phyloP scores from a whole-genome alignment of 2,888 invertebrate genomes.

The Drosophila anceps region DNA sequence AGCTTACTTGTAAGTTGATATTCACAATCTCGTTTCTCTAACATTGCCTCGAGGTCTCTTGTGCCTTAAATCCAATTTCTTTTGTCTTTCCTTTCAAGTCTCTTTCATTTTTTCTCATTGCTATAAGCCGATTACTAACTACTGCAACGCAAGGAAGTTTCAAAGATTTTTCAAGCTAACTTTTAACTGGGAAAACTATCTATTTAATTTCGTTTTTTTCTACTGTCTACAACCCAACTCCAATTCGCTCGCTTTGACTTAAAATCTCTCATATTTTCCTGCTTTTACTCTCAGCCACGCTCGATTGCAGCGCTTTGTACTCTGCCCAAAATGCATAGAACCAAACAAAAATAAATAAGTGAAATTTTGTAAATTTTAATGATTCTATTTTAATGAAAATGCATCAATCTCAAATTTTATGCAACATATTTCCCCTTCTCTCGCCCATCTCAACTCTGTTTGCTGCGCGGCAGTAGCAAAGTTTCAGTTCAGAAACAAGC shows the following conservation, averaged over 20 bases:
- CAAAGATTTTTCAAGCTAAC: no score
- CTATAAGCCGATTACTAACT: no score
- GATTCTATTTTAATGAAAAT: background rate
- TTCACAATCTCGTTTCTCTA: background rate
- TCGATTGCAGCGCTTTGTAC: background rate
- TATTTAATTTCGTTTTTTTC: no score
- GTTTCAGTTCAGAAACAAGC: slow-evolving; percentile 14
- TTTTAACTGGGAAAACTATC: no score
- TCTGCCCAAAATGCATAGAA: background rate
- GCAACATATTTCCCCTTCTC: background rate
- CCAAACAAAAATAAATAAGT: background rate
- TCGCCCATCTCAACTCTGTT: background rate
- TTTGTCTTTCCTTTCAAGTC: background rate
- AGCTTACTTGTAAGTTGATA: background rate
- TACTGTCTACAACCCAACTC: background rate
- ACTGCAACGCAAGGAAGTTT: background rate
- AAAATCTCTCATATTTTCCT: background rate
- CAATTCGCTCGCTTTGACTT: background rate
- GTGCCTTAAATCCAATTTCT: background rate
- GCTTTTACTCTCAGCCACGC: no score
- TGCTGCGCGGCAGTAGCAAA: slow-evolving; percentile 28
- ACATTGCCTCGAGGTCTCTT: no score
- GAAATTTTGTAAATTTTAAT: background rate
- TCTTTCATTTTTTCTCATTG: background rate
- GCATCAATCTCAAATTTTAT: slow-evolving; percentile 9